A percentile compares a stretch with the other conserved stretches of the same genome.
Evolutionary conservation across 2,797 vertebrate species (phyloP).

Genomic region (Eulemur coronatus): DNA sequence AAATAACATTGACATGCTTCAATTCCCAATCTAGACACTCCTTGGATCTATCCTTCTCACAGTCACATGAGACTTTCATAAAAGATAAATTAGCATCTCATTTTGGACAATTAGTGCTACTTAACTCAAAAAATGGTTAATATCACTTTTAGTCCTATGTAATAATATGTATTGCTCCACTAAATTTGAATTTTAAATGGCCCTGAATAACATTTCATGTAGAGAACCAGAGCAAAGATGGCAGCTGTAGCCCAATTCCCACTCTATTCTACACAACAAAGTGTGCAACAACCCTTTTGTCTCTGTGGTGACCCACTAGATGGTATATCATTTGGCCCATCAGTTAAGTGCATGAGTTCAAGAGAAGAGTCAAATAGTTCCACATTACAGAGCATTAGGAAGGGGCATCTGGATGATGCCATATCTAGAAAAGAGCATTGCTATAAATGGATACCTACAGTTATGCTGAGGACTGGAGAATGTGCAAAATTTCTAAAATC

Average conservation of each 20-base stretch:
- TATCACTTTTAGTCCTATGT: background rate
- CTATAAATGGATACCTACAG: background rate
- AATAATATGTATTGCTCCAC: background rate
- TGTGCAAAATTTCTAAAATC: background rate
- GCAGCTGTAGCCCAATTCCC: background rate
- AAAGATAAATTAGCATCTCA: background rate
- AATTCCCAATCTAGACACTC: background rate
- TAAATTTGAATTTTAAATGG: background rate
- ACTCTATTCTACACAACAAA: background rate
- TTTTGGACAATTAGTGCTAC: background rate
- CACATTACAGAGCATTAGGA: background rate
- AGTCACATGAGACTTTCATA: background rate
- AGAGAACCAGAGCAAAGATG: background rate
- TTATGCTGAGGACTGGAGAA: background rate
- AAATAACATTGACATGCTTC: background rate
- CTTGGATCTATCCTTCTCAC: background rate
- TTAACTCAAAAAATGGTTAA: background rate
- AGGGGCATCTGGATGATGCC: background rate
- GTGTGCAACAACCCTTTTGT: background rate
- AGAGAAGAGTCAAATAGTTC: background rate
- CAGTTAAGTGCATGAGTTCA: background rate
- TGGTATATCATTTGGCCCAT: background rate
- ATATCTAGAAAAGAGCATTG: background rate
- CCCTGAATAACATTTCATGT: background rate
- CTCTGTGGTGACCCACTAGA: background rate